Conservation (phyloP, 2,113 vertebrate species). For the Tragelaphus imberbis region DNA sequence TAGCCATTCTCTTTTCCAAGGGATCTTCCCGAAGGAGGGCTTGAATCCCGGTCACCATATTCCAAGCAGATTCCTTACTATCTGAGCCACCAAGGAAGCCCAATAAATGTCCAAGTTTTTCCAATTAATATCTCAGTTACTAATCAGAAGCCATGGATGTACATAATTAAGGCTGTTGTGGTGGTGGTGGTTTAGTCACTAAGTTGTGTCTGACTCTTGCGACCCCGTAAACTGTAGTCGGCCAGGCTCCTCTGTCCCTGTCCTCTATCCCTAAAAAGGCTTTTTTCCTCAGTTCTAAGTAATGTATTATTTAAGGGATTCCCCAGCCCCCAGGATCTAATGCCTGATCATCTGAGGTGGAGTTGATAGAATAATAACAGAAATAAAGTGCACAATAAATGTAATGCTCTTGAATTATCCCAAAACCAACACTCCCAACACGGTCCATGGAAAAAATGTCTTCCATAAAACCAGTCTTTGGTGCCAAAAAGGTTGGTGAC, state of each 20-base stretch:
- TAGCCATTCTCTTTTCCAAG: background rate
- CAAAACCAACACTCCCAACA: background rate
- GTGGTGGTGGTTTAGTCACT: background rate
- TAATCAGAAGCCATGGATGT: background rate
- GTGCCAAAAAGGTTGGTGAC: background rate
- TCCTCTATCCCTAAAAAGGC: background rate
- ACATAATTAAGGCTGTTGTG: background rate
- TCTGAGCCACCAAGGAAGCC: background rate
- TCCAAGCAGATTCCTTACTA: background rate
- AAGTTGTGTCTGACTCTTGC: background rate
- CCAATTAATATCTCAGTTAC: background rate
- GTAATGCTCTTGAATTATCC: background rate
- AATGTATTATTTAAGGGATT: background rate
- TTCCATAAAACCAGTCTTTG: background rate
- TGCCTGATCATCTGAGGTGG: background rate
- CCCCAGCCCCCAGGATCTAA: background rate
- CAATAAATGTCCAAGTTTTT: background rate
- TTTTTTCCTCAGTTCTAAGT: background rate
- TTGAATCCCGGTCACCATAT: background rate
- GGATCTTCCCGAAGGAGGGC: background rate
- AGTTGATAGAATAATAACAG: background rate
- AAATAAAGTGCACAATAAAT: background rate
- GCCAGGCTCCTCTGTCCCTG: background rate
- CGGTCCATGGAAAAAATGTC: background rate
- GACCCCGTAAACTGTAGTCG: background rate